Evolutionary conservation across 2,113 vertebrate genomes (phyloP), one percentile per base, ranked within the genome.

Genomic region (Syngnathoides biaculeatus): DNA sequence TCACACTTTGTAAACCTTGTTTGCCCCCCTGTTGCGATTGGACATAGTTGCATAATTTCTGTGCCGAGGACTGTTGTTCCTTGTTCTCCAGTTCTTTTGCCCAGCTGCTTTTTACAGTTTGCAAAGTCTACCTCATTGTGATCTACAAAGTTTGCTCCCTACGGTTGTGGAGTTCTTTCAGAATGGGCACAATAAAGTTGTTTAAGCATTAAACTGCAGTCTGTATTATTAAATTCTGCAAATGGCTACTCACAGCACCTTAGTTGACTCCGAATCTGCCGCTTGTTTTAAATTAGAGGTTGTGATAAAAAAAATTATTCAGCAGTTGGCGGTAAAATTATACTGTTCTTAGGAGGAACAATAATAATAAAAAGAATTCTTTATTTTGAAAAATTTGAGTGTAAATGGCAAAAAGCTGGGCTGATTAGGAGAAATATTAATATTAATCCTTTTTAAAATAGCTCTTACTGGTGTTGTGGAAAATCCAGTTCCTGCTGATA

Each of bases 41-140:
- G 75, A 84, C 87, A 87, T 68, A 47, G 79, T 81, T 81, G 76
- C 83, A 81, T 92, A 94, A 93, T 94, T 94, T 93, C 94, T 95
- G 95, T 98, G 94, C 95, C 94, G 95, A 97, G 96, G 95, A 95
- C 93, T 72, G 93, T 93, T 92, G 89, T 88, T 85, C 79, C 76
- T 87, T 78, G 73, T 72, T 68, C 73, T 85, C 89, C 77, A 68
- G 73, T 89, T 88, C 56, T 87, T 90, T 60, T 93, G 93, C 93
- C 93, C 95, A 94, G 93, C 94, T 96, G 93, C 95, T 96, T 92
- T 96, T 98, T 94, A 92, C 88, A 93, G 94, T 95, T 87, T 86
- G 94, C 94, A 94, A 96, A 94, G 95, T 98, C 97, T 98, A 98
- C 97, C 97, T 99, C 97, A 97, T 95, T 96, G 95, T 98, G 94